These are phyloP conservation scores for Venturia canescens DNA, from an alignment of 1,140 invertebrate genomes.

Conservation along the genomic window DNA sequence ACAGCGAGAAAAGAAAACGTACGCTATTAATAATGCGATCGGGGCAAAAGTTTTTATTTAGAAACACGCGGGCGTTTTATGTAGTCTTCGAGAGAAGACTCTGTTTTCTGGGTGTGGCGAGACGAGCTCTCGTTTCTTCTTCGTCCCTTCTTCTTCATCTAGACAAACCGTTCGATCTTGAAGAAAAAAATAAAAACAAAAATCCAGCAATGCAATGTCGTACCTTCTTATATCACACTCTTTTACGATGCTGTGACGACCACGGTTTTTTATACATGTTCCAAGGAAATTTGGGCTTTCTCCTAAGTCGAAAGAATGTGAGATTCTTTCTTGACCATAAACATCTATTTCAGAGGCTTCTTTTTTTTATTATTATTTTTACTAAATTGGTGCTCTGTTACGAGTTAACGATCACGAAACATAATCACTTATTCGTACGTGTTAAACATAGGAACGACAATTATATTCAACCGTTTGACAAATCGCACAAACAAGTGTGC, in stretches of 20 bases:
- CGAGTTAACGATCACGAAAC: background rate
- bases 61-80: conserved; percentile 35
- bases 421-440: background rate
- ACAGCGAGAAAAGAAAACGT: background rate
- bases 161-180: background rate
- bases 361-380: background rate
- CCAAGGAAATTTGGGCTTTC: too few relatives aligned
- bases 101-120: conserved; percentile 38
- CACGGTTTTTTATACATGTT: too few relatives aligned
- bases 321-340: too few relatives aligned
- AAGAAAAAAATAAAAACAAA: background rate
- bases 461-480: too few relatives aligned
- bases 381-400: background rate
- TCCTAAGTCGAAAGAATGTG: too few relatives aligned
- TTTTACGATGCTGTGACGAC: too few relatives aligned
- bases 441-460: too few relatives aligned
- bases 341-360: background rate
- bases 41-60: conserved; percentile 37
- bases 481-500: too few relatives aligned
- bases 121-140: conserved; percentile 18
- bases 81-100: background rate
- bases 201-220: background rate
- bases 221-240: too few relatives aligned
- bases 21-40: conserved; percentile 14
- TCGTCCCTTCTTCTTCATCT: background rate